phyloP scores from a whole-genome alignment of 2,888 invertebrate genomes.

The Nymphalis urticae region DNA sequence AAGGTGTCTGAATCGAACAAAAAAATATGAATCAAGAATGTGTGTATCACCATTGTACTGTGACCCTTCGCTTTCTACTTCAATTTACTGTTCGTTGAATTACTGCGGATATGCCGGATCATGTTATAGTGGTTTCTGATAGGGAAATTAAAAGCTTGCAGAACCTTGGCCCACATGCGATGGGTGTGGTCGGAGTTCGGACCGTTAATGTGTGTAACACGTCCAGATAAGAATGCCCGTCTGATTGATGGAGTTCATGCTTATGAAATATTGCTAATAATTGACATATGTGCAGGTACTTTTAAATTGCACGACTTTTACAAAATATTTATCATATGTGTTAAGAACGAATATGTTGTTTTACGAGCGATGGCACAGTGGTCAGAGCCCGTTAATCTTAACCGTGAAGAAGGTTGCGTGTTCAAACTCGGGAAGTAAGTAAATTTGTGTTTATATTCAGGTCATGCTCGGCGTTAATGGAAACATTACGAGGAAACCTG shows the following conservation, averaged over 20 bases:
- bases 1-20: slow-evolving; percentile 32
- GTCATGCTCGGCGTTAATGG: too few species aligned
- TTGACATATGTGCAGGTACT: slow-evolving; percentile 13
- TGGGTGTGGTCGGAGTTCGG: slow-evolving; percentile 51
- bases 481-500: too few species aligned
- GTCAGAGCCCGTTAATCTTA: too few species aligned
- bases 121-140: slow-evolving; percentile 38
- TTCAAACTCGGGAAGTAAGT: too few species aligned
- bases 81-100: slow-evolving; percentile 6
- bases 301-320: slow-evolving; percentile 10
- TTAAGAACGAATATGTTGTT: background rate
- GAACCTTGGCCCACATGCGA: slow-evolving; percentile 64
- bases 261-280: slow-evolving; percentile 31
- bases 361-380: background rate
- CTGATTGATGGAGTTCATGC: slow-evolving; percentile 28
- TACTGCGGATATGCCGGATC: slow-evolving; percentile 30
- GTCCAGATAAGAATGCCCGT: slow-evolving; percentile 35
- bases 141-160: slow-evolving; percentile 49
- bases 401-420: too few species aligned
- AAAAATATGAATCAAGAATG: slow-evolving; percentile 34
- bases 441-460: too few species aligned
- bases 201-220: slow-evolving; percentile 28
- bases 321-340: background rate
- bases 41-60: slow-evolving; percentile 16
- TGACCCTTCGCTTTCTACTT: slow-evolving; percentile 33